Evolutionary conservation across 2,888 invertebrate genomes (phyloP), one percentile per base, ranked within the genome.

Genomic region (Calameuta idolon): DNA sequence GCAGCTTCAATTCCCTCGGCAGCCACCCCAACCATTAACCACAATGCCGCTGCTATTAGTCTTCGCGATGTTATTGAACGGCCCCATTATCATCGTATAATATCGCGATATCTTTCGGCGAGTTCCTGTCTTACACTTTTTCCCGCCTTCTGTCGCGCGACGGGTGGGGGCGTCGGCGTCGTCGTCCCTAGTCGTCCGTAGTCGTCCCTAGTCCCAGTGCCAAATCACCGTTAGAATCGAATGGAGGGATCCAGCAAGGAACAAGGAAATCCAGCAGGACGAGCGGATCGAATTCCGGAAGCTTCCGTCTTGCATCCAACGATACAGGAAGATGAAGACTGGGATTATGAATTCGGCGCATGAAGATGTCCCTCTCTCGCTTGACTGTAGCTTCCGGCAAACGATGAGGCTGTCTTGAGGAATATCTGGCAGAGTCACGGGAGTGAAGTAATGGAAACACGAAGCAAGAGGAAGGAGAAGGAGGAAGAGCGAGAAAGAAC

Each of bases 331-430:
- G 86, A 85, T 85, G 86, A 86, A 87, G 83, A 86, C 69, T 69
- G 69, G 30, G 87, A 87, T 87, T 86, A 86, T 85, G 85, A 85
- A 86, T 87, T 87, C 85, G 86, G 83, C 84, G 83, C 81, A 86
- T 86, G 86, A 83, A 86, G 87, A 86, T 85, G 83, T 30, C 30
- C 30, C 69, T 4, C 12, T 12, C 37, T 12, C 37, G 4, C 11
- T 69, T 4, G 40, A 40, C 15, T 40, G 40, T 15, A 40, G 40
- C 15, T 40, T 15, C 15, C 40, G 40, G 82, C 80, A 83, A 82
- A 82, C 79, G 69, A 34, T 0, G n/a, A 35, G 68, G 78, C 76
- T 75, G 80, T 37, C 76, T 77, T 68, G 79, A 73, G 75, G 74
- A 37, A 15, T 15, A 4, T 40, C 40, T 40, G 40, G 40, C 5